Evolutionary conservation across 2,888 invertebrate genomes (phyloP).

Genomic region (Acutogordius australiensis): DNA sequence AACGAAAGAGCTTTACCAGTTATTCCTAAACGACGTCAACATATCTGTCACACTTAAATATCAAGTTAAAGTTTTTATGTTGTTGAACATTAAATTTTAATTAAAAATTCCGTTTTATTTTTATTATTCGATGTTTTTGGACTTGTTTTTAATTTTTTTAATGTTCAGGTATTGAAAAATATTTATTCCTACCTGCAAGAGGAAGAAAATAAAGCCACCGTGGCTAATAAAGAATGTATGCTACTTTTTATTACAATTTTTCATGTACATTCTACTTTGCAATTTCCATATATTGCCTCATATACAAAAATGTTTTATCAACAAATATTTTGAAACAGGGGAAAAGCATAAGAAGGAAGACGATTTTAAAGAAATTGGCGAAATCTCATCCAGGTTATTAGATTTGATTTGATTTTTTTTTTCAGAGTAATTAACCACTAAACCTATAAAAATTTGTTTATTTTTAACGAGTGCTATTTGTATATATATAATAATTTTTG

Average conservation of each 20-base stretch:
- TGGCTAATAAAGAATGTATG: slow-evolving; percentile 59
- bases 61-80: slow-evolving; percentile 11
- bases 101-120: not conserved
- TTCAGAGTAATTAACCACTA: too few species aligned
- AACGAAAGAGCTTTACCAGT: slow-evolving; percentile 17
- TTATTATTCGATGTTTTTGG: not conserved
- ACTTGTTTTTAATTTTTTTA: not conserved
- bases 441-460: too few species aligned
- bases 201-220: slow-evolving; percentile 78
- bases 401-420: too few species aligned
- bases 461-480: too few species aligned
- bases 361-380: slow-evolving; percentile 94
- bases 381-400: slow-evolving; percentile 52
- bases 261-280: too few species aligned
- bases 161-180: slow-evolving; percentile 41
- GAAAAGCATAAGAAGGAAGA: slow-evolving; percentile 63
- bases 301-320: not conserved
- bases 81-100: too few species aligned
- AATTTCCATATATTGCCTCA: too few species aligned
- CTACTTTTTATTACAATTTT: not conserved
- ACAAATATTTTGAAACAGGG: slow-evolving; percentile 32
- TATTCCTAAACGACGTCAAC: slow-evolving; percentile 15
- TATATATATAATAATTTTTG: too few species aligned
- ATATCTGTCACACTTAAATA: not conserved
- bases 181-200: slow-evolving; percentile 75